phyloP scores from a whole-genome alignment of 2,888 invertebrate genomes.

The Schizaphis graminum region DNA sequence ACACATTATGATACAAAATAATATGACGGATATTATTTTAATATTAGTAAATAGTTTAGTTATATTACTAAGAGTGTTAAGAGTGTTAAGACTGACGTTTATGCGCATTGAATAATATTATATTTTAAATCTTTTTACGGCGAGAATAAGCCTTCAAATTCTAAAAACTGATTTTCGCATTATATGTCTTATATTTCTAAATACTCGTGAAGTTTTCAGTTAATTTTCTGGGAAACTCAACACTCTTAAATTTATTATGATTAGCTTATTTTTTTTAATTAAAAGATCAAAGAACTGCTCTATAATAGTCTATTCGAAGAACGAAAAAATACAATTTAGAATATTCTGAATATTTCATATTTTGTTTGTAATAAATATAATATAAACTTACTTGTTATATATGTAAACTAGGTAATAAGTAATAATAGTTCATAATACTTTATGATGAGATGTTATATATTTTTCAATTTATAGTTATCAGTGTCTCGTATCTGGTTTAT shows the following conservation, averaged over 20 bases:
- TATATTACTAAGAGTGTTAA: neutral
- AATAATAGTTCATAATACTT: neutral
- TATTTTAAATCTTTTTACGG: neutral
- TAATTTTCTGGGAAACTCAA: neutral
- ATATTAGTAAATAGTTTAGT: neutral
- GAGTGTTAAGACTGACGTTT: neutral
- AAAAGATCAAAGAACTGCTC: neutral
- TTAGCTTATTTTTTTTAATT: neutral
- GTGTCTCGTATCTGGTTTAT: neutral
- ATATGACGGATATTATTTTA: neutral
- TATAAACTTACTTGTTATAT: neutral
- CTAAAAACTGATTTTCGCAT: neutral
- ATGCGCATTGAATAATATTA: neutral
- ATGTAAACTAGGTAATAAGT: too few species aligned
- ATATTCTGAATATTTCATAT: neutral
- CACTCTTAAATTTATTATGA: neutral
- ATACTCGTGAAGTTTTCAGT: neutral
- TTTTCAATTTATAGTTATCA: neutral
- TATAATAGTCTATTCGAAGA: neutral
- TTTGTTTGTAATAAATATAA: neutral
- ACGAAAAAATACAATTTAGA: neutral
- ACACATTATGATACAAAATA: too few species aligned
- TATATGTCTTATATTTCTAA: neutral
- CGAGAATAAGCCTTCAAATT: neutral
- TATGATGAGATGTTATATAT: neutral